Evolutionary conservation across 2,797 vertebrate species (phyloP).

Genomic region (Microhierax caerulescens): DNA sequence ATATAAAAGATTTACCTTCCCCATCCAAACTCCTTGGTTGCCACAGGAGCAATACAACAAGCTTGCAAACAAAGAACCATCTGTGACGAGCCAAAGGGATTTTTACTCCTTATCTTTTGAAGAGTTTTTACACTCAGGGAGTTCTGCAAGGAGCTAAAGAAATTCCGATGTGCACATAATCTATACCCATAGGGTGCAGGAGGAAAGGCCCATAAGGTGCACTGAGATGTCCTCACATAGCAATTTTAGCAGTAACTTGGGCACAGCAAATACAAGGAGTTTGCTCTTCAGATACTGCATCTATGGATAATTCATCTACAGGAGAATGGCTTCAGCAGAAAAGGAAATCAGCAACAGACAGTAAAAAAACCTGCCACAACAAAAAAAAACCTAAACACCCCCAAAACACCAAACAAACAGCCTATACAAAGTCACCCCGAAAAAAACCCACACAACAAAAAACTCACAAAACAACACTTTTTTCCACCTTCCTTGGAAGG

Average conservation of each 20-base stretch:
- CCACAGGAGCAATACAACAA: not conserved
- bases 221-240: not conserved
- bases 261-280: not conserved
- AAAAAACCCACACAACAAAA: too few species aligned
- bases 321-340: not conserved
- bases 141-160: not conserved
- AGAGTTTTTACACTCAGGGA: not conserved
- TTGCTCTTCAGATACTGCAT: not conserved
- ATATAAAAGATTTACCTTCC: not conserved
- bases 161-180: not conserved
- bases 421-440: too few species aligned
- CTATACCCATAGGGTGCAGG: not conserved
- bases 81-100: not conserved
- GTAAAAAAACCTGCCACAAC: not conserved
- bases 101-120: not conserved
- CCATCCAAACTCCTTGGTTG: not conserved
- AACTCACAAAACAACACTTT: not conserved
- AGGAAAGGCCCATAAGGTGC: not conserved
- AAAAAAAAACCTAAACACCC: not conserved
- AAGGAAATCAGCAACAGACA: not conserved
- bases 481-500: not conserved
- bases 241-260: not conserved
- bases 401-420: not conserved
- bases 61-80: not conserved
- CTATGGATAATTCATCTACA: not conserved